phyloP scores from a whole-genome alignment of 2,113 vertebrate species.

The Menidia beryllina region DNA sequence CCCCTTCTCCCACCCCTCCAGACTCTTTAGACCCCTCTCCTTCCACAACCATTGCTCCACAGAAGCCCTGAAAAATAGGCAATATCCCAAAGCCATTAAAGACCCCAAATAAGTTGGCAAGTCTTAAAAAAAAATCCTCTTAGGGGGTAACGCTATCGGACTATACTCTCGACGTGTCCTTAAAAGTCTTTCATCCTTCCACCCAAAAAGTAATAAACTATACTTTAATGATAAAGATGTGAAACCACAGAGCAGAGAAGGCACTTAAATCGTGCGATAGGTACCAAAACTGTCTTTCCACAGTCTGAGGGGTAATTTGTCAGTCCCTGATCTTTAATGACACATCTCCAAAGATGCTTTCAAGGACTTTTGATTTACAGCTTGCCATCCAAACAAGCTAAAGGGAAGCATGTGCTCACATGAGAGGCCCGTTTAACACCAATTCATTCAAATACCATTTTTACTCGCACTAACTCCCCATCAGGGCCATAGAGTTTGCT shows the following conservation, averaged over 20 bases:
- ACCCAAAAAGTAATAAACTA: slow-evolving; percentile 30
- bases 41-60: slow-evolving; percentile 58
- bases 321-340: slow-evolving; percentile 64
- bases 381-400: slow-evolving; percentile 69
- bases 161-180: slow-evolving; percentile 23
- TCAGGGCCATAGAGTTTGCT: slow-evolving; percentile 26
- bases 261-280: slow-evolving; percentile 28
- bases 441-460: slow-evolving; percentile 31
- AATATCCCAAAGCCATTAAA: slow-evolving; percentile 74
- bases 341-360: slow-evolving; percentile 45
- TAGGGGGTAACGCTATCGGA: slow-evolving; percentile 26
- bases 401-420: slow-evolving; percentile 47
- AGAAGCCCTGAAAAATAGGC: slow-evolving; percentile 74
- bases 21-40: slow-evolving; percentile 39
- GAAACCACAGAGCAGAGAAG: slow-evolving; percentile 62
- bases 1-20: slow-evolving; percentile 34
- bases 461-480: neutral
- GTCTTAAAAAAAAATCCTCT: slow-evolving; percentile 19
- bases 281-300: slow-evolving; percentile 29
- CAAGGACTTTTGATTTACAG: slow-evolving; percentile 59
- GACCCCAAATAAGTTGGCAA: slow-evolving; percentile 58
- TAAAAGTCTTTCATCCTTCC: slow-evolving; percentile 14
- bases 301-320: slow-evolving; percentile 62
- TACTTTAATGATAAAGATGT: slow-evolving; percentile 66
- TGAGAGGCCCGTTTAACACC: slow-evolving; percentile 28